Evolutionary conservation across 2,113 vertebrate genomes (phyloP).

Genomic region (Tachuris rubrigastra): DNA sequence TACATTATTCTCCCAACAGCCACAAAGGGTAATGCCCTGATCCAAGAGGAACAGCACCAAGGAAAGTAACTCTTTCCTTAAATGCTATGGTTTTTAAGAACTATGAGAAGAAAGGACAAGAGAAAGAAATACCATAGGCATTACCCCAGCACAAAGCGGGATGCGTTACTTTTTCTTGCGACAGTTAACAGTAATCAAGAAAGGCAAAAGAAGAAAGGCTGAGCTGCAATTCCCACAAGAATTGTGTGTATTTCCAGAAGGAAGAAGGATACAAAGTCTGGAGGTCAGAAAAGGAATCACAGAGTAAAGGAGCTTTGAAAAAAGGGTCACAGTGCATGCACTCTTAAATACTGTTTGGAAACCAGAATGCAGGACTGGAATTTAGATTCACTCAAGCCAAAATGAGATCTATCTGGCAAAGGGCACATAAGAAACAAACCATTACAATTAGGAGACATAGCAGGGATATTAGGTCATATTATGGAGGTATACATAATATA

Average conservation of each 20-base stretch:
- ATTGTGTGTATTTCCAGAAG: neutral
- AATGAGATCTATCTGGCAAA: fast-evolving
- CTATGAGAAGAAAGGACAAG: neutral
- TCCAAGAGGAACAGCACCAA: neutral
- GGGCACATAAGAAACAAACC: neutral
- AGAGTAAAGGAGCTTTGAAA: neutral
- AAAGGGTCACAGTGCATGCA: neutral
- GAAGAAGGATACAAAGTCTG: neutral
- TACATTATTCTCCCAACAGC: neutral
- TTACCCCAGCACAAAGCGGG: neutral
- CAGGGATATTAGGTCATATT: neutral
- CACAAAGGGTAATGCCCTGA: neutral
- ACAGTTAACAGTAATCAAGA: neutral
- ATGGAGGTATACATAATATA: neutral
- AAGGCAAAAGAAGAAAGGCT: neutral
- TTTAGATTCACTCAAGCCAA: neutral
- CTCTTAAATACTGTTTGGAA: neutral
- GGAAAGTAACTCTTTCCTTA: neutral
- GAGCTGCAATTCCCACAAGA: neutral
- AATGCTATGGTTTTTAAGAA: neutral
- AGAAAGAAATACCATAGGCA: neutral
- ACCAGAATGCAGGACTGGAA: neutral
- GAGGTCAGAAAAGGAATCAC: neutral
- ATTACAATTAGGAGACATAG: neutral
- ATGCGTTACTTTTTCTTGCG: neutral